Evolutionary conservation across 2,888 invertebrate genomes (phyloP), one percentile per base, ranked within the genome.

Genomic region (Ochropacha duplaris): DNA sequence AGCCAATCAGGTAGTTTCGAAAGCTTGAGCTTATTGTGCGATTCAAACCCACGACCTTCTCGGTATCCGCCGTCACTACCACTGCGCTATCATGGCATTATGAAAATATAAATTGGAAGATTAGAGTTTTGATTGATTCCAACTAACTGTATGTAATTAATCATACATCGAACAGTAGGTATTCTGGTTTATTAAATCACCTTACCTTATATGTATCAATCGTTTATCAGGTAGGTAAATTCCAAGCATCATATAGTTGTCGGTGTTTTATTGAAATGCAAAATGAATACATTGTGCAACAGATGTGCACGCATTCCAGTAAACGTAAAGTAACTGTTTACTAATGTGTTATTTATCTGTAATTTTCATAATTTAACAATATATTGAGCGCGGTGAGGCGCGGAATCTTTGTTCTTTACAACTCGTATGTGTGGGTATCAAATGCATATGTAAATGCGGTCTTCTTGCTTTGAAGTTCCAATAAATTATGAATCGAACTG

Each of bases 281-380:
- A 50, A 24, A 26, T 50, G n/a, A 26, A 28, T 24, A 28, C 16
- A 11, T n/a, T 28, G 24, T 16, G 8, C 26, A 28, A 2, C 28
- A 51, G 50, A 51, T 16, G 52, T 31, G 31, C 19, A 22, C 11
- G 31, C 52, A 52, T 52, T 52, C 52, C 52, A 2, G 19, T 19
- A 0, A 11, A 14, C 22, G 19, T 19, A 0, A 11, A 14, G 14
- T 31, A 52, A 12, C 16, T 34, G 52, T 4, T 52, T 52, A 52
- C 52, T 22, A 52, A 52, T 14, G 52, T 4, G 22, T 11, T 52
- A 31, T 9, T 50, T 50, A 26, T 26, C 26, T 9, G 4, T 11
- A 6, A 52, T 52, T 52, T 31, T 12, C 19, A 52, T 52, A 52
- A 31, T 34, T 11, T 52, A 52, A 11, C 31, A 34, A 52, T 31